phyloP scores from a whole-genome alignment of 2,113 vertebrate species.

The Phycodurus eques region DNA sequence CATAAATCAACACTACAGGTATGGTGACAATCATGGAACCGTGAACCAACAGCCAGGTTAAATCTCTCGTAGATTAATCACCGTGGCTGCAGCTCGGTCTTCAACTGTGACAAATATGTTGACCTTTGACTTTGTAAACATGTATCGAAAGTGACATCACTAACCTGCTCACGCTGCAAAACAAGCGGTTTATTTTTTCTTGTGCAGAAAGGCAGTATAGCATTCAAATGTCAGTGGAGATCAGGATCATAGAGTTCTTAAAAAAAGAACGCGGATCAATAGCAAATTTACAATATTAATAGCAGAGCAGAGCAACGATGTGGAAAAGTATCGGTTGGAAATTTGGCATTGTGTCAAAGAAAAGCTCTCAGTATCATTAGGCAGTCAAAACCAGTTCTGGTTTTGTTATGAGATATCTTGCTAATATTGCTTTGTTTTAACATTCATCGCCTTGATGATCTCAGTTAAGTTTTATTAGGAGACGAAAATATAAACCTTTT shows the following conservation, averaged over 20 bases:
- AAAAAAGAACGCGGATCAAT: constrained; percentile 15
- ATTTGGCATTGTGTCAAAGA: constrained; percentile 15
- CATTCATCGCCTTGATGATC: neutral
- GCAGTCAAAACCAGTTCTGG: neutral
- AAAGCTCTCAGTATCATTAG: constrained; percentile 1
- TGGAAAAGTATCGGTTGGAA: constrained; percentile 13
- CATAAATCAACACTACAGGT: constrained; percentile 42
- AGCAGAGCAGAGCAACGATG: constrained; percentile 13
- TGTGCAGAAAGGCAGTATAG: constrained; percentile 13
- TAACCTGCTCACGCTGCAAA: constrained; percentile 32
- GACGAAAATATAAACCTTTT: neutral
- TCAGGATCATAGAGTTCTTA: constrained; percentile 11
- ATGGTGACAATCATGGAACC: constrained; percentile 44
- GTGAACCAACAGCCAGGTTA: constrained; percentile 47
- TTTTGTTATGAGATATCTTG: neutral
- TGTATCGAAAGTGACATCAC: constrained; percentile 21
- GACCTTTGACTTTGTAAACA: constrained; percentile 43
- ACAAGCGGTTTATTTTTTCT: constrained; percentile 31
- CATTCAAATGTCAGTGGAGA: constrained; percentile 56
- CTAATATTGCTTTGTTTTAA: neutral
- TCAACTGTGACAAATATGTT: constrained; percentile 18
- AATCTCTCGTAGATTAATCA: constrained; percentile 55
- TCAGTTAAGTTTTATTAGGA: neutral
- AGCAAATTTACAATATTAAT: constrained; percentile 26
- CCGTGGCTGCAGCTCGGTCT: constrained; percentile 35